A percentile compares a stretch with the other conserved stretches of the same genome.
These are phyloP conservation scores for Caloenas nicobarica DNA, from an alignment of 2,113 vertebrate species.

Conservation along the genomic window DNA sequence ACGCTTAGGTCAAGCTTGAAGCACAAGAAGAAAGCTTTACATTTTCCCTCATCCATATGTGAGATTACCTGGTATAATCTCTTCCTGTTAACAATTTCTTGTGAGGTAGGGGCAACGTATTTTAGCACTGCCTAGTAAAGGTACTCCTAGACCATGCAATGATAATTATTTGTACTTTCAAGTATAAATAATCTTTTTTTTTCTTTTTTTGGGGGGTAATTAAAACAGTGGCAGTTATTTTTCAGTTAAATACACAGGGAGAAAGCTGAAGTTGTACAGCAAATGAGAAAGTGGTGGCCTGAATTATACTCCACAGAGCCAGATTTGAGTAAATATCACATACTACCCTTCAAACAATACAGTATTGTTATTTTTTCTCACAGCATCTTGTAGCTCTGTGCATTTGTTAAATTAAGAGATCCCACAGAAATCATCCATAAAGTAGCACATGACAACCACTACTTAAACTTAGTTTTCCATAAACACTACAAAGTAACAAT, in stretches of 20 bases:
- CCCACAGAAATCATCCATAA: background rate
- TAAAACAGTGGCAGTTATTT: background rate
- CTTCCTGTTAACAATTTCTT: background rate
- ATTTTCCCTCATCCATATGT: background rate
- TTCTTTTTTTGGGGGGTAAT: background rate
- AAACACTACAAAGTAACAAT: background rate
- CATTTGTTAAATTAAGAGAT: background rate
- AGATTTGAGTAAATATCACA: background rate
- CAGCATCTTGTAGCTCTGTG: background rate
- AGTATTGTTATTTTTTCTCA: background rate
- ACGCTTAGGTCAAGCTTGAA: background rate
- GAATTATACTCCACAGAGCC: background rate
- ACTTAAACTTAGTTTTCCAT: background rate
- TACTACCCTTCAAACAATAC: background rate
- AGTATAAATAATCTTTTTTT: background rate
- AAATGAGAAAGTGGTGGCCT: background rate
- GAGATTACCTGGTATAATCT: background rate
- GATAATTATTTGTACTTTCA: background rate
- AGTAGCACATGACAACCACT: background rate
- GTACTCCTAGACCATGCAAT: background rate
- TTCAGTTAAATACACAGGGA: background rate
- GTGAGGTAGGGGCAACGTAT: background rate
- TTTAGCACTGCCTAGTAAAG: background rate
- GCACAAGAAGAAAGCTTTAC: background rate
- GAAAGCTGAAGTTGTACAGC: background rate